These are phyloP conservation scores for Cephus runcator DNA, from an alignment of 2,888 invertebrate genomes.

Conservation along the genomic window DNA sequence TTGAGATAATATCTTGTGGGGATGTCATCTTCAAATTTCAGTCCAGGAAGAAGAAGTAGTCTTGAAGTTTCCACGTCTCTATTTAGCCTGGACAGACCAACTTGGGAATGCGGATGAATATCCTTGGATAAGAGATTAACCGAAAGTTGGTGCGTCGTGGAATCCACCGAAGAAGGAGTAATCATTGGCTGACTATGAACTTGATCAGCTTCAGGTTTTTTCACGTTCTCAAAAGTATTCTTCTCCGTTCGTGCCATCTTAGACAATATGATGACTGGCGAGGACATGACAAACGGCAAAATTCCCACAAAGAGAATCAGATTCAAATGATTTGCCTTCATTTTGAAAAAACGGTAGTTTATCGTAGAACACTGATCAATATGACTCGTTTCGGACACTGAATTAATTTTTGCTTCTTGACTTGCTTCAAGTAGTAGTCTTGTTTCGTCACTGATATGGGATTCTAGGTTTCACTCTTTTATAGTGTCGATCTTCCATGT, in stretches of 20 bases:
- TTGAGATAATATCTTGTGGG: conserved; percentile 8
- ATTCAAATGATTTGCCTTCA: not conserved
- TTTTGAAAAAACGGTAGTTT: not conserved
- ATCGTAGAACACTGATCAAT: no score
- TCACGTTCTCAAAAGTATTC: not conserved
- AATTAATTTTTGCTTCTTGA: not conserved
- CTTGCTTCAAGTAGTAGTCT: not conserved
- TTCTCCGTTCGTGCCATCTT: not conserved
- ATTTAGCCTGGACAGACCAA: conserved; percentile 35
- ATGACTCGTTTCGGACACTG: no score
- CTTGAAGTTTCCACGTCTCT: conserved; percentile 10
- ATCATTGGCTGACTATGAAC: not conserved
- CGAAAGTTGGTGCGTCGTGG: conserved; percentile 20
- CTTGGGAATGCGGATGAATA: conserved; percentile 37
- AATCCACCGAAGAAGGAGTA: no score
- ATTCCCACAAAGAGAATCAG: conserved; percentile 3
- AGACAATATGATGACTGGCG: not conserved
- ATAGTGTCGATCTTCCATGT: conserved; percentile 1
- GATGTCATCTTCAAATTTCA: conserved; percentile 1
- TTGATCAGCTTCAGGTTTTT: not conserved
- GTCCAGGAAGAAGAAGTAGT: not conserved
- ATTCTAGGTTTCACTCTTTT: conserved; percentile 8
- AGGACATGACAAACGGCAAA: not conserved
- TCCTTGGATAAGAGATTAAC: conserved; percentile 36
- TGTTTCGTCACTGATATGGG: conserved; percentile 6